A percentile compares a stretch with the other conserved stretches of the same genome.
These are phyloP conservation scores for Pangasius sanitwongsei DNA, from an alignment of 2,797 vertebrate species.

Conservation along the genomic window DNA sequence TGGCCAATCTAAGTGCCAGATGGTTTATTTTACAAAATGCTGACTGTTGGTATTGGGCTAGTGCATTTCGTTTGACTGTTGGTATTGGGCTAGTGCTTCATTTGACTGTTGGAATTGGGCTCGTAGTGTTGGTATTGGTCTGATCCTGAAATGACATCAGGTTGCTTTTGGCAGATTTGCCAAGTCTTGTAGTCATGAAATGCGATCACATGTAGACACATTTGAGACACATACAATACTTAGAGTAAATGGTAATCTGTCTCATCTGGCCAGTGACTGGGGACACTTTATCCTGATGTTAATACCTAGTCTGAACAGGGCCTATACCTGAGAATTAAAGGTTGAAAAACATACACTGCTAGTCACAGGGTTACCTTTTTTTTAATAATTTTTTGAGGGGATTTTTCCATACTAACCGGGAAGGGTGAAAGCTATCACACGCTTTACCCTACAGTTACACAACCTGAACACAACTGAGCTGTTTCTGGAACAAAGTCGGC, in stretches of 20 bases:
- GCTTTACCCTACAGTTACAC: neutral
- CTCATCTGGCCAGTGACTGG: neutral
- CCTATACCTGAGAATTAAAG: neutral
- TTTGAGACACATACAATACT: neutral
- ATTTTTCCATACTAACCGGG: neutral
- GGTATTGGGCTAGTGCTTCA: neutral
- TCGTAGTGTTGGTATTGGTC: too few relatives aligned
- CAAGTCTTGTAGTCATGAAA: neutral
- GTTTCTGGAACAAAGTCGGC: slow-evolving; percentile 5
- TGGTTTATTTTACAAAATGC: neutral
- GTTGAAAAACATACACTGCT: neutral
- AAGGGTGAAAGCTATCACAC: neutral
- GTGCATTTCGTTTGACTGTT: neutral
- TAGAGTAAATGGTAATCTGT: neutral
- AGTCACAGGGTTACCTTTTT: neutral
- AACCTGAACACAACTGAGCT: slow-evolving; percentile 7
- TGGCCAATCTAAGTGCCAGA: neutral
- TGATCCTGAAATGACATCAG: neutral
- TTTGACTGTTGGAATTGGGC: neutral
- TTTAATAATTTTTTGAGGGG: too few relatives aligned
- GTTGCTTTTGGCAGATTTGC: neutral
- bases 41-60: neutral
- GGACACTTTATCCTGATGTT: neutral
- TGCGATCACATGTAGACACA: neutral
- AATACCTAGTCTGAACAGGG: neutral